Percentiles rank a stretch among this genome's conserved stretches.
These are phyloP conservation scores for Phylloscopus trochilus DNA, from an alignment of 2,113 vertebrate genomes.

Conservation along the genomic window DNA sequence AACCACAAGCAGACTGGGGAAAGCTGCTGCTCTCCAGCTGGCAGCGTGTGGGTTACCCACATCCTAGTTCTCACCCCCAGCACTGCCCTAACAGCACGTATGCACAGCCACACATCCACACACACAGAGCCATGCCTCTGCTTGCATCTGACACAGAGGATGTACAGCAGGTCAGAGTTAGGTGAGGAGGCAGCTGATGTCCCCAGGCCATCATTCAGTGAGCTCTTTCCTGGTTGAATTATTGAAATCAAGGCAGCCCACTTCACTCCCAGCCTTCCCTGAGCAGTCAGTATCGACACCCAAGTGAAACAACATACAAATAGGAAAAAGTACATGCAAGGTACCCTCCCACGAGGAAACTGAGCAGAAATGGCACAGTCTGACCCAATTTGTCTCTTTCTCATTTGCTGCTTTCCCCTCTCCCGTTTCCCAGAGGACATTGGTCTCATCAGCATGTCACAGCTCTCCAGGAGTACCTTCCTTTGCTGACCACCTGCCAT, in stretches of 20 bases:
- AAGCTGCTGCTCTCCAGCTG: not conserved
- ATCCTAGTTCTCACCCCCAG: not conserved
- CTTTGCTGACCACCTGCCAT: not conserved
- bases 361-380: not conserved
- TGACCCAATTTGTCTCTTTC: not conserved
- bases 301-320: not conserved
- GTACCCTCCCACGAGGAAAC: not conserved
- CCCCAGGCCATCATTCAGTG: not conserved
- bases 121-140: fast-evolving
- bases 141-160: not conserved
- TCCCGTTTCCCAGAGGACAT: not conserved
- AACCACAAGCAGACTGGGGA: not conserved
- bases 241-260: not conserved
- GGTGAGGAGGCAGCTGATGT: not conserved
- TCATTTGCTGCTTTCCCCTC: not conserved
- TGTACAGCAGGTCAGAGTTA: not conserved
- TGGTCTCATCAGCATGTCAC: not conserved
- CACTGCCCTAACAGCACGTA: not conserved
- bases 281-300: fast-evolving
- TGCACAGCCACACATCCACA: no score
- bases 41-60: not conserved
- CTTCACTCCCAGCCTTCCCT: not conserved
- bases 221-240: not conserved
- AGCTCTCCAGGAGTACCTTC: not conserved
- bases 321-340: not conserved